Conservation (phyloP, 2,113 vertebrate species). For the Noctilio leporinus region DNA sequence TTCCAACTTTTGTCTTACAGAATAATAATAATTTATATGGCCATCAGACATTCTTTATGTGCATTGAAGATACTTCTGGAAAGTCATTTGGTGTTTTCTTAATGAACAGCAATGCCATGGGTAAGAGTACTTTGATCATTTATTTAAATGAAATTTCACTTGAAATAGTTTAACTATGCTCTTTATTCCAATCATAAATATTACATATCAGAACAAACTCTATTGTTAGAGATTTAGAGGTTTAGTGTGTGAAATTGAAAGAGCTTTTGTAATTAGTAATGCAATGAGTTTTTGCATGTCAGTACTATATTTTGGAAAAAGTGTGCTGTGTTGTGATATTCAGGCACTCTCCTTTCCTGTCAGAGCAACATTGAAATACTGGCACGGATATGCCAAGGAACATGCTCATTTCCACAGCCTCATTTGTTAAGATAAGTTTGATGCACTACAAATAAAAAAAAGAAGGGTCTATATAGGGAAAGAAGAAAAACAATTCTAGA, state of each 20-base stretch:
- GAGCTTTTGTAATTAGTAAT: background rate
- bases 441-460: background rate
- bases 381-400: too few species aligned
- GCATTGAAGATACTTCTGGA: constrained; percentile 89
- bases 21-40: constrained; percentile 90
- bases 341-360: background rate
- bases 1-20: constrained; percentile 59
- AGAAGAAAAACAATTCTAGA: background rate
- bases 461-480: background rate
- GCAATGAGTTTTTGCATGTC: background rate
- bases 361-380: background rate
- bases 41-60: constrained; percentile 92
- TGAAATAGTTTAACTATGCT: background rate
- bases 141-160: background rate
- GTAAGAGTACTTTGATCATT: constrained; percentile 74
- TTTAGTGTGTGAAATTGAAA: background rate
- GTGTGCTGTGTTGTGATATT: background rate
- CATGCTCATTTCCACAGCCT: background rate
- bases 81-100: constrained; percentile 93
- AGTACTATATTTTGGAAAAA: background rate
- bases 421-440: background rate
- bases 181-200: background rate
- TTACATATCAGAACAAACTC: background rate
- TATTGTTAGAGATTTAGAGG: background rate
- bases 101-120: constrained; percentile 98